Conservation (phyloP, 2,113 vertebrate species). For the Macrotis lagotis region DNA sequence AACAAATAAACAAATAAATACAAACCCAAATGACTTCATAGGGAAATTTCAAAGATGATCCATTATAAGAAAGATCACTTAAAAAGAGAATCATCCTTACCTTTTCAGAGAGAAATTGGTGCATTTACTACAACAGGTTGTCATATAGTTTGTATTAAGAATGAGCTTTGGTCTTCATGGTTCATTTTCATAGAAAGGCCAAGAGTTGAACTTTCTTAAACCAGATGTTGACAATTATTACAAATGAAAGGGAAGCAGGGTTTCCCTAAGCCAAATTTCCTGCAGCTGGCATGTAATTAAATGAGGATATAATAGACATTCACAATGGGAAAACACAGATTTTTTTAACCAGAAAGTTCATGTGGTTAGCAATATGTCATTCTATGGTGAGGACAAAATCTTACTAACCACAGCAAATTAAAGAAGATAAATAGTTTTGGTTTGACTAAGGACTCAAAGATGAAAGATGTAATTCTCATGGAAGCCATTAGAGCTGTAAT, state of each 20-base stretch:
- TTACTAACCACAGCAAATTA: slow-evolving; percentile 45
- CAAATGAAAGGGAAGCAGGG: not conserved
- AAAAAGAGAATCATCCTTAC: not conserved
- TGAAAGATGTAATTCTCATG: slow-evolving; percentile 67
- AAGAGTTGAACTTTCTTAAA: slow-evolving; percentile 69
- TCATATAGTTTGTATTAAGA: not conserved
- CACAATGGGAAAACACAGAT: not conserved
- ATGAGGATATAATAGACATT: not conserved
- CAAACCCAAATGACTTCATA: not conserved
- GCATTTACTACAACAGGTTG: not conserved
- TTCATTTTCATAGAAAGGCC: slow-evolving; percentile 77
- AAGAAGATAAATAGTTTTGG: slow-evolving; percentile 65
- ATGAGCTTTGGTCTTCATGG: slow-evolving; percentile 50
- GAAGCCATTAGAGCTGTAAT: slow-evolving; percentile 22
- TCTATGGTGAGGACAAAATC: slow-evolving; percentile 42
- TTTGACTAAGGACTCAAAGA: slow-evolving; percentile 52
- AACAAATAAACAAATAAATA: not conserved
- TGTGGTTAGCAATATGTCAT: slow-evolving; percentile 36
- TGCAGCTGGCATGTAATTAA: slow-evolving; percentile 11
- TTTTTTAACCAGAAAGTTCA: slow-evolving; percentile 41
- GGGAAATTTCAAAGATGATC: not conserved
- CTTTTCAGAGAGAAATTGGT: not conserved
- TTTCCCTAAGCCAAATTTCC: slow-evolving; percentile 18
- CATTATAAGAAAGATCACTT: not conserved
- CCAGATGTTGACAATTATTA: slow-evolving; percentile 63